phyloP scores from a whole-genome alignment of 2,888 invertebrate species.

The Leptopterna dolabrata region DNA sequence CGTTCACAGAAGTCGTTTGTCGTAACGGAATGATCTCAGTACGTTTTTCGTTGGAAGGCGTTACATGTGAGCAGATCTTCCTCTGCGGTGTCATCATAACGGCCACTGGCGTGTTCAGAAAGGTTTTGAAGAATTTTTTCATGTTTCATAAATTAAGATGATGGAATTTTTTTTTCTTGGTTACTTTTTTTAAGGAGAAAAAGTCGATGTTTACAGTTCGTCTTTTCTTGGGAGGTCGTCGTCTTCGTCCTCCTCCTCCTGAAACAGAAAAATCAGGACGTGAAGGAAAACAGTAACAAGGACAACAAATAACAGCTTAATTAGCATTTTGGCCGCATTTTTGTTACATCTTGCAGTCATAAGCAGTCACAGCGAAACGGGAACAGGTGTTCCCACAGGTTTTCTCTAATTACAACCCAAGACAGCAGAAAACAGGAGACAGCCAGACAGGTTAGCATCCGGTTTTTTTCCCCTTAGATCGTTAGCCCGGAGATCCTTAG shows the following conservation, averaged over 20 bases:
- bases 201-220: constrained; percentile 75
- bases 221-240: constrained; percentile 77
- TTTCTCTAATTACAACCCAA: no score
- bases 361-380: no score
- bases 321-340: no score
- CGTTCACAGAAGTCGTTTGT: background rate
- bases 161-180: background rate
- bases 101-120: background rate
- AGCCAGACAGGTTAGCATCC: no score
- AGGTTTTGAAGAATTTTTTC: background rate
- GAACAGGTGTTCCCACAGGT: no score
- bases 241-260: constrained; percentile 67
- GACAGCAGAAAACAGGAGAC: no score
- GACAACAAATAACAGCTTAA: no score
- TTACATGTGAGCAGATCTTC: background rate
- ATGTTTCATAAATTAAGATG: background rate
- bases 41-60: background rate
- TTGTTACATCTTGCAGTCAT: no score
- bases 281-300: no score
- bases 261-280: constrained; percentile 57
- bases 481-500: no score
- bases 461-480: no score
- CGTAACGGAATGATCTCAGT: background rate
- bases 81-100: background rate
- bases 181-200: background rate